Conservation (phyloP, 2,888 invertebrate genomes). For the Thecophora atra region DNA sequence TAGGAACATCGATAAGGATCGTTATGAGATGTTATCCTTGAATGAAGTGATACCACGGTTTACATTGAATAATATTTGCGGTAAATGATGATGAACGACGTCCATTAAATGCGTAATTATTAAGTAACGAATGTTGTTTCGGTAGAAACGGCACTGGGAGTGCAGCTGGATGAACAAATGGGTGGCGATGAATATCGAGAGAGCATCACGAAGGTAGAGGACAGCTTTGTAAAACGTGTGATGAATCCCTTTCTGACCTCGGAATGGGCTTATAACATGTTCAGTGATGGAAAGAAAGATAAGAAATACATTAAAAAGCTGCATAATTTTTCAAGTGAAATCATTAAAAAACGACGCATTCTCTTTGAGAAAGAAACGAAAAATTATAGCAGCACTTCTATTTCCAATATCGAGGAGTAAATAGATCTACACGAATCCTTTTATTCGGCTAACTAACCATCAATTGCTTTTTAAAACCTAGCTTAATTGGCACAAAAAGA, state of each 20-base stretch:
- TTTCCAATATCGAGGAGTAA: conserved; percentile 25
- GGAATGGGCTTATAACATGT: conserved; percentile 45
- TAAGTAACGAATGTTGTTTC: no score
- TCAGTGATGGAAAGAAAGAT: conserved; percentile 47
- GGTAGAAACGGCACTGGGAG: conserved; percentile 55
- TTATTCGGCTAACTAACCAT: not conserved
- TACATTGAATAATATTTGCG: conserved; percentile 55
- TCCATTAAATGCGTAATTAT: not conserved
- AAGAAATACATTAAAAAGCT: conserved; percentile 46
- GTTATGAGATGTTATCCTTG: conserved; percentile 40
- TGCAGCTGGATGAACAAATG: conserved; percentile 51
- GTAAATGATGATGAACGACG: conserved; percentile 41
- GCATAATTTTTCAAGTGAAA: conserved; percentile 57
- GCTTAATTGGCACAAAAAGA: conserved; percentile 44
- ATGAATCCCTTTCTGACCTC: conserved; percentile 51
- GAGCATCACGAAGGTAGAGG: conserved; percentile 49
- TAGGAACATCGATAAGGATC: conserved; percentile 37
- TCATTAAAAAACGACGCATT: conserved; percentile 54
- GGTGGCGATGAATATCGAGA: conserved; percentile 52
- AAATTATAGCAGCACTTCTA: conserved; percentile 1
- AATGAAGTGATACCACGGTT: conserved; percentile 54
- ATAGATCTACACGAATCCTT: conserved; percentile 48
- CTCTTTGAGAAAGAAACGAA: conserved; percentile 44
- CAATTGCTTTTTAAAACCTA: not conserved
- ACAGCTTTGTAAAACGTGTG: conserved; percentile 49